Percentiles rank a stretch among this genome's conserved stretches.
Conservation (phyloP, 2,113 vertebrate genomes). For the Pagrus major region DNA sequence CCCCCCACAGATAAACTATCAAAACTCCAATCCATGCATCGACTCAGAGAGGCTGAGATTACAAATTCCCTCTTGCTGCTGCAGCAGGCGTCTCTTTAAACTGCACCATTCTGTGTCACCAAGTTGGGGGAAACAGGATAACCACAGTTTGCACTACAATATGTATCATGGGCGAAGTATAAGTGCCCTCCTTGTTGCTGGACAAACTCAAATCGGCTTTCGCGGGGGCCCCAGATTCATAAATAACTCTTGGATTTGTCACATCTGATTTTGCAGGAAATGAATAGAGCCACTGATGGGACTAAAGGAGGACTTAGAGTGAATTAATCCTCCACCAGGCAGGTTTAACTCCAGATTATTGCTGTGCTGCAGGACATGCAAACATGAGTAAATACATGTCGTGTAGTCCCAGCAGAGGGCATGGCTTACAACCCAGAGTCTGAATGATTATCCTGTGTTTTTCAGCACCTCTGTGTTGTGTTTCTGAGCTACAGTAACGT, state of each 20-base stretch:
- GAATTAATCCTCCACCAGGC: constrained; percentile 45
- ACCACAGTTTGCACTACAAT: constrained; percentile 12
- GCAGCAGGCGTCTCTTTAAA: constrained; percentile 27
- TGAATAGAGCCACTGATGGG: constrained; percentile 40
- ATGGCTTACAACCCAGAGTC: background rate
- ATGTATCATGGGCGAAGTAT: constrained; percentile 11
- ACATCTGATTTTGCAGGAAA: constrained; percentile 47
- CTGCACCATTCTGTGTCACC: constrained; percentile 5
- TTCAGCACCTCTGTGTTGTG: no score
- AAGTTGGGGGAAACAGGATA: constrained; percentile 13
- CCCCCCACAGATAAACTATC: constrained; percentile 34
- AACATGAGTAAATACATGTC: constrained; percentile 31
- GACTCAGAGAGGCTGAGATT: constrained; percentile 20
- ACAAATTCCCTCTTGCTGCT: constrained; percentile 18
- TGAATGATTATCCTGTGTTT: background rate
- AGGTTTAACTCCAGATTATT: constrained; percentile 61
- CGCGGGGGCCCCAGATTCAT: constrained; percentile 26
- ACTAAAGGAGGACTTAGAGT: constrained; percentile 29
- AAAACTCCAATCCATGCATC: constrained; percentile 27
- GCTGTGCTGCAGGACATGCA: constrained; percentile 27
- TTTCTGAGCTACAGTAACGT: background rate
- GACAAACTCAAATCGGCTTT: constrained; percentile 56
- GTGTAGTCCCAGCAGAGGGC: background rate
- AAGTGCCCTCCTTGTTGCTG: constrained; percentile 44
- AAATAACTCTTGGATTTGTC: constrained; percentile 46